These are phyloP conservation scores for Verasper variegatus DNA, from an alignment of 2,113 vertebrate genomes.

Conservation along the genomic window DNA sequence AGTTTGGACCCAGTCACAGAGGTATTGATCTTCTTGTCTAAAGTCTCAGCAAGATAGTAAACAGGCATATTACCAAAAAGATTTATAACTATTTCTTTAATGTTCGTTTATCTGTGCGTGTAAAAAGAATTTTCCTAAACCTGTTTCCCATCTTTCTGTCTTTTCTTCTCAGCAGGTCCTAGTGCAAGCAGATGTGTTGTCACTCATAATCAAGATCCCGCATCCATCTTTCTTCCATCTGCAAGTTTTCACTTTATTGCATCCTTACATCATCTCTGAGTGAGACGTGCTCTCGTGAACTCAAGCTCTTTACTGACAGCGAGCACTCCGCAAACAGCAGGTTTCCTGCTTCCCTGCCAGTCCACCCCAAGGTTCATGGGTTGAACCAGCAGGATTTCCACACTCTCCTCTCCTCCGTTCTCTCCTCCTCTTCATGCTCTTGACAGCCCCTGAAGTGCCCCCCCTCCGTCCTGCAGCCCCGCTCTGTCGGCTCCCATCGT, in stretches of 20 bases:
- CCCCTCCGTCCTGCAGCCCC: constrained; percentile 17
- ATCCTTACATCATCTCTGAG: constrained; percentile 8
- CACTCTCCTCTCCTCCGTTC: constrained; percentile 47
- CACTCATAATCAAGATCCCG: constrained; percentile 63
- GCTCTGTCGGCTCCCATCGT: constrained; percentile 68
- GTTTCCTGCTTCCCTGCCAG: constrained; percentile 20
- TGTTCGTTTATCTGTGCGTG: not conserved
- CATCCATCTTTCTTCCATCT: constrained; percentile 29
- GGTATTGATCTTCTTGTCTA: not conserved
- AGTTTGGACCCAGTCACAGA: not conserved
- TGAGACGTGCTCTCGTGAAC: constrained; percentile 52
- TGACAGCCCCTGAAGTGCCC: not conserved
- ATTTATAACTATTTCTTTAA: not conserved
- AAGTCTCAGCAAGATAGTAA: not conserved
- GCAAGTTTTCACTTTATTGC: not conserved
- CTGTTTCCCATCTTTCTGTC: not conserved
- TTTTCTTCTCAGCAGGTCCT: constrained; percentile 64
- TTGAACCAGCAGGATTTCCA: constrained; percentile 79
- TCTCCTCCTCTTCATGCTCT: constrained; percentile 51
- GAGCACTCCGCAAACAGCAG: constrained; percentile 9
- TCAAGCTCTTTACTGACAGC: constrained; percentile 44
- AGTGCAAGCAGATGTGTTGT: constrained; percentile 60
- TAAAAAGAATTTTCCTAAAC: constrained; percentile 1
- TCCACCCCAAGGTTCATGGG: constrained; percentile 79
- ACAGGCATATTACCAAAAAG: not conserved